phyloP scores from a whole-genome alignment of 2,797 vertebrate genomes.

The Thaleichthys pacificus region DNA sequence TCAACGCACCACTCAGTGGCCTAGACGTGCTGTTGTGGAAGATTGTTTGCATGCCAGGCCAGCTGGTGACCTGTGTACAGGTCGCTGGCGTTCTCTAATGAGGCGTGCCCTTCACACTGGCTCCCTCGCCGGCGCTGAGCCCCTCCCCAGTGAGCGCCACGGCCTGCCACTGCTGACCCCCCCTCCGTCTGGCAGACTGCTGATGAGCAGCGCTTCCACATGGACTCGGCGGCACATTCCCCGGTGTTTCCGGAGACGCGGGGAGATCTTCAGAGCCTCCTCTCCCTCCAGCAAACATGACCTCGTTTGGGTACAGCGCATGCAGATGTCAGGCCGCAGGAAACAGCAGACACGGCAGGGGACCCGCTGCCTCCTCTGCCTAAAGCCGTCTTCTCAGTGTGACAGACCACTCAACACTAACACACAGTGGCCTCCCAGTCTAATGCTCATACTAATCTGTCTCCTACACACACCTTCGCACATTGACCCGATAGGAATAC shows the following conservation, averaged over 20 bases:
- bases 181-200: conserved; percentile 27
- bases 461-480: background rate
- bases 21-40: background rate
- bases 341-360: conserved; percentile 33
- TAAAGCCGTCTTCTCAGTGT: conserved; percentile 21
- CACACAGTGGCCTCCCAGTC: background rate
- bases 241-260: conserved; percentile 27
- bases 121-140: background rate
- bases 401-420: conserved; percentile 32
- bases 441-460: background rate
- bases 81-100: conserved; percentile 18
- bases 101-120: conserved; percentile 22
- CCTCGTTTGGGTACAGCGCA: conserved; percentile 40
- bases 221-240: conserved; percentile 45
- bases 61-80: conserved; percentile 2
- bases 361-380: conserved; percentile 17
- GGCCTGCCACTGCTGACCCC: conserved; percentile 44
- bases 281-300: conserved; percentile 29
- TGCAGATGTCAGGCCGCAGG: conserved; percentile 14
- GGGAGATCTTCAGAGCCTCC: conserved; percentile 24
- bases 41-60: conserved; percentile 5
- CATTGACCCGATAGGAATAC: background rate
- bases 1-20: too few species aligned
- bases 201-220: conserved; percentile 50
- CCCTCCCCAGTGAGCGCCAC: conserved; percentile 9